These are phyloP conservation scores for Sitophilus oryzae DNA, from an alignment of 1,140 invertebrate genomes.

Conservation along the genomic window DNA sequence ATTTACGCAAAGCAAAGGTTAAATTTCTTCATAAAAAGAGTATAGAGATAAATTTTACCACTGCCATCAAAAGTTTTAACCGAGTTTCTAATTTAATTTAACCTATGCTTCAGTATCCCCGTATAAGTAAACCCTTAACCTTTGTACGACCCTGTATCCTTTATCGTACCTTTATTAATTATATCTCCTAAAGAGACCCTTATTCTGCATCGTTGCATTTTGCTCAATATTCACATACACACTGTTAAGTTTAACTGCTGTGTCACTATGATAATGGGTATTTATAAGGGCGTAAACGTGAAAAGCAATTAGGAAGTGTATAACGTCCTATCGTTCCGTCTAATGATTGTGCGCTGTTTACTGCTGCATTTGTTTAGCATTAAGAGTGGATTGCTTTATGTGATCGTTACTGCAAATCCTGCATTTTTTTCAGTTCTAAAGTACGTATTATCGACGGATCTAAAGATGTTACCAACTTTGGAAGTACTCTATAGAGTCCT, in stretches of 20 bases:
- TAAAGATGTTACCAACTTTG: too few species aligned
- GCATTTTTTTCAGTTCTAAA: too few species aligned
- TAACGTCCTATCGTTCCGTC: constrained; percentile 1
- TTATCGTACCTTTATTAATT: constrained; percentile 27
- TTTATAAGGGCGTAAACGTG: constrained; percentile 19
- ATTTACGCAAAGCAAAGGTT: constrained; percentile 41
- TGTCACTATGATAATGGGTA: constrained; percentile 26
- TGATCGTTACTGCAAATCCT: neutral
- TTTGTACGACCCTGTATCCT: constrained; percentile 45
- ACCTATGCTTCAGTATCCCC: constrained; percentile 11
- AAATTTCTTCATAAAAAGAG: too few species aligned
- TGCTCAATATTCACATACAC: constrained; percentile 36
- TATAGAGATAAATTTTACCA: too few species aligned
- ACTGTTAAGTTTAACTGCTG: constrained; percentile 26
- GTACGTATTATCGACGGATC: too few species aligned
- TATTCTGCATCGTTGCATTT: constrained; percentile 43
- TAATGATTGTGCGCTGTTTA: constrained; percentile 2
- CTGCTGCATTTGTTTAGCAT: neutral
- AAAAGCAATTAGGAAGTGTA: constrained; percentile 9
- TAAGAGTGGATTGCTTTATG: neutral
- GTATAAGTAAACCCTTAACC: constrained; percentile 32
- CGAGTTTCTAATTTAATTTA: constrained; percentile 1
- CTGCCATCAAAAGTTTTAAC: too few species aligned
- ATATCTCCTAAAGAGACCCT: constrained; percentile 46
- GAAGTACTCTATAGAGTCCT: too few species aligned